Conservation (phyloP, 2,888 invertebrate genomes). For the Drosophila incognita region DNA sequence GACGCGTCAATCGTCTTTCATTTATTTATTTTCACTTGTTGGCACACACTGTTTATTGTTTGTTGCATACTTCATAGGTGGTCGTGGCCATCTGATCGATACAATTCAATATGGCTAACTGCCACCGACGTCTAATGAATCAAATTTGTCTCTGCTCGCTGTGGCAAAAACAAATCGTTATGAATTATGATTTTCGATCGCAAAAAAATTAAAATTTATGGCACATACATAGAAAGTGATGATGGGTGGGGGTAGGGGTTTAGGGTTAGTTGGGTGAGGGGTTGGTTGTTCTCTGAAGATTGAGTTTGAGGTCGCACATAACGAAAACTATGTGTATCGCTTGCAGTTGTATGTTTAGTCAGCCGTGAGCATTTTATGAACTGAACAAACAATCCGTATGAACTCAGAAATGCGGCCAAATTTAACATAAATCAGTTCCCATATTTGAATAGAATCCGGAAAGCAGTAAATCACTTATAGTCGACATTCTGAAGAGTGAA, state of each 20-base stretch:
- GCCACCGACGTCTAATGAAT: conserved; percentile 36
- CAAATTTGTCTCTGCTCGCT: conserved; percentile 12
- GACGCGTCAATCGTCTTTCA: conserved; percentile 5
- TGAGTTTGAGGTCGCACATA: conserved; percentile 22
- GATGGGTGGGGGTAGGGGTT: not conserved
- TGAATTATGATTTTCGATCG: conserved; percentile 50
- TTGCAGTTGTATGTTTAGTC: conserved; percentile 18
- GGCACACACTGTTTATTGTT: conserved; percentile 60
- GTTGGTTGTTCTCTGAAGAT: not conserved
- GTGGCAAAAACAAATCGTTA: conserved; percentile 13
- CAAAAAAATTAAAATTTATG: conserved; percentile 43
- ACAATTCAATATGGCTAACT: conserved; percentile 49
- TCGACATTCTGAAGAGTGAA: not conserved
- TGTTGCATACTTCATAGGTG: conserved; percentile 78
- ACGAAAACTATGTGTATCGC: conserved; percentile 34
- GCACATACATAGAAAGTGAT: not conserved
- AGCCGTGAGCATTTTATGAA: conserved; percentile 31
- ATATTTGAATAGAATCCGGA: not conserved
- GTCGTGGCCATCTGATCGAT: conserved; percentile 35
- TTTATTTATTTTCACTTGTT: conserved; percentile 73
- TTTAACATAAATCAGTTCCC: not conserved
- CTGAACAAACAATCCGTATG: conserved; percentile 23
- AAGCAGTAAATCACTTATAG: not conserved
- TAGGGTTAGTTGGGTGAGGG: not conserved
- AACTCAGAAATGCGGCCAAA: conserved; percentile 30